Base-by-base conservation (phyloP, 2,888 invertebrate species). In the Phanerotoma sp. region DNA sequence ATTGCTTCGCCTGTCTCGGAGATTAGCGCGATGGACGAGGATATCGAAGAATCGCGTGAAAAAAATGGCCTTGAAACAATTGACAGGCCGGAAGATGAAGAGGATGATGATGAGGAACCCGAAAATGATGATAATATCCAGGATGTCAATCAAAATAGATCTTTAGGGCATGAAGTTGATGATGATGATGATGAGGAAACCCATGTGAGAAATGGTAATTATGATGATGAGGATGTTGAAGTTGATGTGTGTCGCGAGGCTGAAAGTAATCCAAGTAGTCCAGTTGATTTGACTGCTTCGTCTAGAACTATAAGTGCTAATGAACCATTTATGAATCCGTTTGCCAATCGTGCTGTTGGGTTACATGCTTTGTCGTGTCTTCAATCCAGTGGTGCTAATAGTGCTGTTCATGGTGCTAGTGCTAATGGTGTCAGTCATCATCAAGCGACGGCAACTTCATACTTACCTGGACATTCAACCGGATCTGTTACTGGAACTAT, bases 211-310 rank as follows among this genome's bases (percentile, higher is more conserved):
- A 69, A 72, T 57, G 69, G 69, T 1, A 56, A 64, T 33, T 72
- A 69, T 6, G 74, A 74, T 48, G 73, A 74, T 46, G 74, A 73
- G 41, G 70, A 74, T 28, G 64, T 69, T 22, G 73, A 75, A 32
- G 72, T 75, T 1, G 76, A 74, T 35, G 71, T 73, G 42, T 70
- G 68, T 49, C 65, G 58, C 54, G 69, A 70, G 52, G 72, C 69
- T 44, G 75, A 72, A 44, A 75, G 74, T 54, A 76, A 73, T 46
- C 74, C 76, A 0, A 74, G 75, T 38, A 77, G 77, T 49, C 79
- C 79, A 3, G 79, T 79, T 5, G 79, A 79, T 49, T 64, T 79
- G 4, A 79, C 79, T 20, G 76, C 77, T 0, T 69, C 77, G 11
- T 74, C 77, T 4, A 67, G 73, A 33, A 42, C 33, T 11, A 51